phyloP scores from a whole-genome alignment of 2,888 invertebrate species.

The Platypus cylindrus region DNA sequence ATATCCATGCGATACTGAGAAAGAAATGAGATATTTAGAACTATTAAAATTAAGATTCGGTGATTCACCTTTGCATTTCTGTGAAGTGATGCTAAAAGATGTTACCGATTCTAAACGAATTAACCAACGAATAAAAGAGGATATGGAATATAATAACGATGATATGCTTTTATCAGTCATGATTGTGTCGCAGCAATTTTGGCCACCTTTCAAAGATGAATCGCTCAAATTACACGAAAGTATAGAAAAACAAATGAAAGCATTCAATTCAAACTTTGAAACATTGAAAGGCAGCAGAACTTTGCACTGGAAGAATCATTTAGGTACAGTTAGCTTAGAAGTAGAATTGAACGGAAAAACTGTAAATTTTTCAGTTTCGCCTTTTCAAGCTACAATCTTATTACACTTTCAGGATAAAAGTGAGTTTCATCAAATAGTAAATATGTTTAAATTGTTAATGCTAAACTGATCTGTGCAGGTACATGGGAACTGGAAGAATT shows the following conservation, averaged over 20 bases:
- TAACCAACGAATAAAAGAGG: conserved; percentile 72
- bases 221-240: conserved; percentile 72
- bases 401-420: conserved; percentile 84
- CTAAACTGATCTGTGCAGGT: conserved; percentile 33
- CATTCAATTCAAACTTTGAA: conserved; percentile 83
- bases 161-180: conserved; percentile 62
- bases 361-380: conserved; percentile 73
- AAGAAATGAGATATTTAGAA: conserved; percentile 86
- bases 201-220: conserved; percentile 95
- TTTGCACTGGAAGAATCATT: conserved; percentile 84
- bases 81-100: conserved; percentile 81
- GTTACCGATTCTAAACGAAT: conserved; percentile 91
- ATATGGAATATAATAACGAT: conserved; percentile 41
- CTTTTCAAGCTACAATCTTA: conserved; percentile 87
- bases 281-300: conserved; percentile 85
- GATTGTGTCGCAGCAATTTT: conserved; percentile 96
- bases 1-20: conserved; percentile 75
- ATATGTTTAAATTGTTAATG: neutral
- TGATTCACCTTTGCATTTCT: conserved; percentile 89
- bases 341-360: conserved; percentile 70
- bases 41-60: conserved; percentile 88
- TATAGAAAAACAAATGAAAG: conserved; percentile 68
- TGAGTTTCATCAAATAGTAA: conserved; percentile 27
- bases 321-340: conserved; percentile 83
- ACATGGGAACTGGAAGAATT: conserved; percentile 82